A percentile compares a stretch with the other conserved stretches of the same genome.
These are phyloP conservation scores for Catharus fuscescens DNA, from an alignment of 2,113 vertebrate species.

Conservation along the genomic window DNA sequence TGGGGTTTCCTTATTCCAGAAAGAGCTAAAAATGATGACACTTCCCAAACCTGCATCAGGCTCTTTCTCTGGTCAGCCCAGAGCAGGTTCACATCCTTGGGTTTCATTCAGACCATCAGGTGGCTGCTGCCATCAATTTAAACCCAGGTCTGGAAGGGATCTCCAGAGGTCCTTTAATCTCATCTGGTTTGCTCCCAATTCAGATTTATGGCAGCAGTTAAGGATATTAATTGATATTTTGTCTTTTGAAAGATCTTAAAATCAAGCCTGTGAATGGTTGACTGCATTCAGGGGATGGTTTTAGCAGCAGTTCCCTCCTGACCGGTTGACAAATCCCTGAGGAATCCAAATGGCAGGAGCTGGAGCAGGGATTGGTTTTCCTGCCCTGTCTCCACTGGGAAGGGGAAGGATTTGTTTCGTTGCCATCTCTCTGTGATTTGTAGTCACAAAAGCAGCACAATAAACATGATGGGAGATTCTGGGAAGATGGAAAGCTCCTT, in stretches of 20 bases:
- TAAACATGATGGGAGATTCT: background rate
- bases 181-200: background rate
- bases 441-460: background rate
- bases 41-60: background rate
- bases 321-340: background rate
- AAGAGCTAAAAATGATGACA: background rate
- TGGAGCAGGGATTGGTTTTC: background rate
- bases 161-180: background rate
- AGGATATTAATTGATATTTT: background rate
- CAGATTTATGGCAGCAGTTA: background rate
- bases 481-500: background rate
- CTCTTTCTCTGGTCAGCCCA: background rate
- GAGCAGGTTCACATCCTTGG: background rate
- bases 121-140: background rate
- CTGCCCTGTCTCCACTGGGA: background rate
- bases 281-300: background rate
- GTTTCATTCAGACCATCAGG: background rate
- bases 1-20: background rate
- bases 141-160: background rate
- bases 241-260: background rate
- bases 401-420: background rate
- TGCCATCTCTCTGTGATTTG: background rate
- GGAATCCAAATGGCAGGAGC: background rate
- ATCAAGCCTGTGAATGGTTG: accelerated
- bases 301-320: background rate